Conservation (phyloP, 2,888 invertebrate species). For the Diabrotica balteata region DNA sequence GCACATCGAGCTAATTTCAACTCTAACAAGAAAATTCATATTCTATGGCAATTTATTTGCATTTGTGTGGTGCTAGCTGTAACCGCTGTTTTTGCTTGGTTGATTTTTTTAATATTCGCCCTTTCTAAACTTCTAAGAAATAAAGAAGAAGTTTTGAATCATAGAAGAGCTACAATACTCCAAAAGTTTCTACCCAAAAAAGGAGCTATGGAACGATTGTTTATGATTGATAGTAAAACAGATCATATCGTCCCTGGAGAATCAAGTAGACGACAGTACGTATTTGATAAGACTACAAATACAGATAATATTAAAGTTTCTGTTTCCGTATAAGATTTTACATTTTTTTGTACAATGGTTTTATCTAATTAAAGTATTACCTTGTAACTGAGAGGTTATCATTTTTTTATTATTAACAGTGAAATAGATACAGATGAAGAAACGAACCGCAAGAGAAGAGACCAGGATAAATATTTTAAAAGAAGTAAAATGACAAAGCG, state of each 20-base stretch:
- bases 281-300: neutral
- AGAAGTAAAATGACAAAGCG: no score
- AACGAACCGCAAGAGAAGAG: no score
- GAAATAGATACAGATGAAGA: no score
- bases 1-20: slow-evolving; percentile 37
- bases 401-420: neutral
- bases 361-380: neutral
- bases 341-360: no score
- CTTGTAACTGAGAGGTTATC: neutral
- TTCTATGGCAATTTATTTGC: slow-evolving; percentile 44
- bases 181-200: slow-evolving; percentile 37
- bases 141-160: slow-evolving; percentile 37
- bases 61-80: slow-evolving; percentile 25
- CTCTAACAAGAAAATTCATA: slow-evolving; percentile 20
- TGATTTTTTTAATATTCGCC: slow-evolving; percentile 34
- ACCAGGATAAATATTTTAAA: no score
- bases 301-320: neutral
- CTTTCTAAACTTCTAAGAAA: slow-evolving; percentile 35
- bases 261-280: slow-evolving; percentile 27
- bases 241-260: slow-evolving; percentile 40
- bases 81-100: slow-evolving; percentile 30
- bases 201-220: slow-evolving; percentile 37
- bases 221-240: slow-evolving; percentile 37
- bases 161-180: slow-evolving; percentile 39
- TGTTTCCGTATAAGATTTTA: neutral